Conservation (phyloP, 2,113 vertebrate species). For the Hoplias malabaricus region DNA sequence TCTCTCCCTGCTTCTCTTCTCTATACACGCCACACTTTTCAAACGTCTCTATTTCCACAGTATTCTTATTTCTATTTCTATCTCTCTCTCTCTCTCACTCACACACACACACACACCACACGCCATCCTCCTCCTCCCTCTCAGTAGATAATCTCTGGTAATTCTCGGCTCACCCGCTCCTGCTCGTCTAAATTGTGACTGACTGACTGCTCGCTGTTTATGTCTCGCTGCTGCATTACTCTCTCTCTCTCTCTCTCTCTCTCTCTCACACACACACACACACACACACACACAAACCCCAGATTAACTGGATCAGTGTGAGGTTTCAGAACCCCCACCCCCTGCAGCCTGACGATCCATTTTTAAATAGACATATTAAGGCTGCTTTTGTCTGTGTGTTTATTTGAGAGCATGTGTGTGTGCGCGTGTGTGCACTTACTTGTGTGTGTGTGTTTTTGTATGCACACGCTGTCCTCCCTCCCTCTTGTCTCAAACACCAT, state of each 20-base stretch:
- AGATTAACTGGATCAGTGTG: conserved; percentile 74
- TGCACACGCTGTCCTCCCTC: background rate
- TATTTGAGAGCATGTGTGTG: background rate
- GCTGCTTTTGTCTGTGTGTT: conserved; percentile 1
- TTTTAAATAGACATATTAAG: conserved; percentile 35
- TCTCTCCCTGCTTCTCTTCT: background rate
- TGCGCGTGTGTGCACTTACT: background rate
- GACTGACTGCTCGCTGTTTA: conserved; percentile 59
- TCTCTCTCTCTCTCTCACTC: background rate
- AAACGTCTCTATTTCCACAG: background rate
- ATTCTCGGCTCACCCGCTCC: conserved; percentile 64
- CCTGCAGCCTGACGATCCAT: conserved; percentile 46
- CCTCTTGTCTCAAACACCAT: conserved; percentile 1
- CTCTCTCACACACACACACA: conserved; percentile 21
- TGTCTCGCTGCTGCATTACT: background rate
- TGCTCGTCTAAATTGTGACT: conserved; percentile 71
- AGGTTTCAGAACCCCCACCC: conserved; percentile 65
- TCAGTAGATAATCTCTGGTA: conserved; percentile 72
- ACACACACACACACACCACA: background rate
- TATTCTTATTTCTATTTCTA: background rate
- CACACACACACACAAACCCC: conserved; percentile 26
- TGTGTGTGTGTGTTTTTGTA: background rate
- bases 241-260: conserved; percentile 11
- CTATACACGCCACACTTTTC: rapidly evolving
- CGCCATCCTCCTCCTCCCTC: conserved; percentile 6